Conservation (phyloP, 2,888 invertebrate genomes). For the Acronicta psi region DNA sequence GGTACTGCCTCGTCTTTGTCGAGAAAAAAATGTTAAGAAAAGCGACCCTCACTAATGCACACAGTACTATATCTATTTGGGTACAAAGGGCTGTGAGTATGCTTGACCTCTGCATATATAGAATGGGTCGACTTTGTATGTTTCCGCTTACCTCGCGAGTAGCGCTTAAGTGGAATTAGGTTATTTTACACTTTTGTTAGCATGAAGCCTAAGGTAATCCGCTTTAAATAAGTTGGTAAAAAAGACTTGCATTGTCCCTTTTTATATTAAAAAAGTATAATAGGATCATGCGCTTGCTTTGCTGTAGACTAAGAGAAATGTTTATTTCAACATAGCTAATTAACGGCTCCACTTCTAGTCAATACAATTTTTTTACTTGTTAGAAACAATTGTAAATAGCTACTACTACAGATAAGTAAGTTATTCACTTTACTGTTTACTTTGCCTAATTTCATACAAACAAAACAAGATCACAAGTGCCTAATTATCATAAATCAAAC, state of each 20-base stretch:
- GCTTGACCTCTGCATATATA: slow-evolving; percentile 80
- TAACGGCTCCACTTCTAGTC: slow-evolving; percentile 3
- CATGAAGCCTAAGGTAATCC: slow-evolving; percentile 50
- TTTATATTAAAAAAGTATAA: slow-evolving; percentile 30
- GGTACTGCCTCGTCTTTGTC: slow-evolving; percentile 67
- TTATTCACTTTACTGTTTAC: too few species aligned
- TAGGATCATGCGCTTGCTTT: slow-evolving; percentile 26
- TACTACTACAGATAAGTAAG: too few species aligned
- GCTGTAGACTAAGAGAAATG: not conserved
- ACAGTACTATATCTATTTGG: slow-evolving; percentile 81
- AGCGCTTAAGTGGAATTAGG: slow-evolving; percentile 49
- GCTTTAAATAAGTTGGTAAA: slow-evolving; percentile 33
- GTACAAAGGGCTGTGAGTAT: slow-evolving; percentile 78
- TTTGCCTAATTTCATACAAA: too few species aligned
- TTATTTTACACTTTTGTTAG: slow-evolving; percentile 54
- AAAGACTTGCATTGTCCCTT: slow-evolving; percentile 34
- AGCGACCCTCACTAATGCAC: slow-evolving; percentile 84
- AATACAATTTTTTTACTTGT: slow-evolving; percentile 1
- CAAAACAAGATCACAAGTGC: not conserved
- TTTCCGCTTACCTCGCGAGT: slow-evolving; percentile 38
- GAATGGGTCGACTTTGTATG: slow-evolving; percentile 49
- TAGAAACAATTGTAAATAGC: too few species aligned
- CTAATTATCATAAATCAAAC: slow-evolving; percentile 58
- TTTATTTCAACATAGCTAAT: slow-evolving; percentile 4
- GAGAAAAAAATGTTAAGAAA: slow-evolving; percentile 74